phyloP scores from a whole-genome alignment of 1,140 invertebrate genomes.

The Medauroidea extradentata region DNA sequence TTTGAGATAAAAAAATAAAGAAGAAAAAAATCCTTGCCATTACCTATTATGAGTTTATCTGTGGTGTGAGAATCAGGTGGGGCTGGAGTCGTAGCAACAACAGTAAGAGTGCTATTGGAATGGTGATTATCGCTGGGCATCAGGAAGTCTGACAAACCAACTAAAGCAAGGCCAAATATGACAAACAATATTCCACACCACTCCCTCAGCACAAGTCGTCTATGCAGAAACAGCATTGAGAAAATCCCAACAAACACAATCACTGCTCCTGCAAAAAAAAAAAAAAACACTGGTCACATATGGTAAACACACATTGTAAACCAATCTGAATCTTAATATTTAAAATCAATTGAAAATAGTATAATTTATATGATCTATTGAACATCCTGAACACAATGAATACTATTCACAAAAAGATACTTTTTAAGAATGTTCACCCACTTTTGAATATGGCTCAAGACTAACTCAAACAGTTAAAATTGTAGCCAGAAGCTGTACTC shows the following conservation, averaged over 20 bases:
- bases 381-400: no score
- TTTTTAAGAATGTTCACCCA: no score
- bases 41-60: slow-evolving; percentile 69
- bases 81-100: not conserved
- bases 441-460: no score
- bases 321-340: no score
- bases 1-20: no score
- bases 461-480: no score
- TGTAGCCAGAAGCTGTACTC: no score
- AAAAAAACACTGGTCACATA: not conserved
- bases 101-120: not conserved
- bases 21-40: no score
- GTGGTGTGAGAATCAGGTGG: not conserved
- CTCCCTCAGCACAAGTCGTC: slow-evolving; percentile 61
- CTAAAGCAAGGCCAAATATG: slow-evolving; percentile 73
- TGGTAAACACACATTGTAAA: no score
- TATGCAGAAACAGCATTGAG: slow-evolving; percentile 81
- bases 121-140: not conserved
- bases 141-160: slow-evolving; percentile 74
- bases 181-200: slow-evolving; percentile 83
- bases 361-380: no score
- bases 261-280: slow-evolving; percentile 62
- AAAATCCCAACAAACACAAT: slow-evolving; percentile 91
- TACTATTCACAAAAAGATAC: no score
- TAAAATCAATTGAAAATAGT: no score